Evolutionary conservation across 2,888 invertebrate genomes (phyloP).

Genomic region (Caenorhabditis sp.): DNA sequence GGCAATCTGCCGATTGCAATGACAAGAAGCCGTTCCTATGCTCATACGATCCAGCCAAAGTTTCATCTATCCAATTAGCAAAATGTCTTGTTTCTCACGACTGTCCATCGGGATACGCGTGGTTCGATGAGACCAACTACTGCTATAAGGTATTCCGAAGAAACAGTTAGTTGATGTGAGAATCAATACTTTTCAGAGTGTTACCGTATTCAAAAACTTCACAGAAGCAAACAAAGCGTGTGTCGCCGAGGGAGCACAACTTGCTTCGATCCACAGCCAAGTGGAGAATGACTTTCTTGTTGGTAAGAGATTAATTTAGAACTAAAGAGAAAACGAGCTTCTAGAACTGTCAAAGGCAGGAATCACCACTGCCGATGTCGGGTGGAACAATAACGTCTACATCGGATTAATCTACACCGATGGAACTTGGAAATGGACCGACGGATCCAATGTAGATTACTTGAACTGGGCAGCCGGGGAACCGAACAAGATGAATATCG

Average conservation of each 20-base stretch:
- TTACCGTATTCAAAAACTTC: not conserved
- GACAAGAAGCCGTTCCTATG: conserved; percentile 1
- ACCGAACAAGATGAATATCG: conserved; percentile 43
- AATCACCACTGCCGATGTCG: conserved; percentile 1
- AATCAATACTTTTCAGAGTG: not conserved
- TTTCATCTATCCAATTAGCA: not conserved
- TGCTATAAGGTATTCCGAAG: conserved; percentile 6
- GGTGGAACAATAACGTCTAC: conserved; percentile 7
- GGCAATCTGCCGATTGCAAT: conserved; percentile 7
- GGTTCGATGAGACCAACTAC: conserved; percentile 13
- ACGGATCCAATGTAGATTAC: conserved; percentile 26
- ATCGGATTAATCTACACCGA: conserved; percentile 14
- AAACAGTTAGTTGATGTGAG: not conserved
- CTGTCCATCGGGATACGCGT: conserved; percentile 25
- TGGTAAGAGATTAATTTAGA: not conserved
- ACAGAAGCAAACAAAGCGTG: not conserved
- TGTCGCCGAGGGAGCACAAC: conserved; percentile 15
- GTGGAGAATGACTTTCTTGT: conserved; percentile 31
- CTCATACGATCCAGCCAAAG: not conserved
- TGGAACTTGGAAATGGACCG: conserved; percentile 45
- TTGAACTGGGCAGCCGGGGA: conserved; percentile 38
- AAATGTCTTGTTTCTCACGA: not conserved
- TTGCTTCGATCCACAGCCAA: conserved; percentile 24
- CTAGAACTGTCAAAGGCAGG: conserved; percentile 15
- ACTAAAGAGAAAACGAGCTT: no score